Evolutionary conservation across 1,140 invertebrate genomes (phyloP), one percentile per base, ranked within the genome.

Genomic region (Neotoxoptera formosana): DNA sequence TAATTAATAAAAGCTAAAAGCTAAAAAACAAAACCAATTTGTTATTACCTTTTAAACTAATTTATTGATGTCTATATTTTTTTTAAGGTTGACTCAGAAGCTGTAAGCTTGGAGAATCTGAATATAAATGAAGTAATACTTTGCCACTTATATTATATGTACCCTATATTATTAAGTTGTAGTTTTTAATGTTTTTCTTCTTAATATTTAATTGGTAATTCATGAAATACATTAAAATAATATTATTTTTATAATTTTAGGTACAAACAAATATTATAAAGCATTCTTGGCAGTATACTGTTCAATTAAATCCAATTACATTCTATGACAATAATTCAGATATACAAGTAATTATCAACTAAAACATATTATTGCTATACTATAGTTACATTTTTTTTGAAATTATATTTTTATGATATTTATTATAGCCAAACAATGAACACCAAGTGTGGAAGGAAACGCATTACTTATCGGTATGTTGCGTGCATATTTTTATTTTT

Each of bases 261-360:
- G 4, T 53, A 41, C 76, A 93, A 56, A 36, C 91, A 93, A 93
- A 86, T 53, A 93, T 36, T 45, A 93, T 93, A 36, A 93, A 53
- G 20, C 81, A 93, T 93, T 93, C 91, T 53, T 93, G 91, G 91
- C 91, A 93, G 34, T 93, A 93, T 86, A 93, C 91, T 41, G 91
- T 93, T 86, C 91, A 93, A 86, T 56, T 93, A 25, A 93, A 93
- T 93, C 91, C 91, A 83, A 86, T 93, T 56, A 84, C 81, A 20
- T 93, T 93, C 53, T 93, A 93, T 86, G 91, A 51, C 7, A 36
- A 93, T 84, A 84, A 86, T 86, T 51, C 48, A 86, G 81, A 53
- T 20, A 41, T 93, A 84, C 81, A 93, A 56, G 91, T 93, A 86
- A 86, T 81, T 67, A 34, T 6, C 4, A 89, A 34, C 4, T 25